Evolutionary conservation across 2,797 vertebrate genomes (phyloP).

Genomic region (Avahi laniger): DNA sequence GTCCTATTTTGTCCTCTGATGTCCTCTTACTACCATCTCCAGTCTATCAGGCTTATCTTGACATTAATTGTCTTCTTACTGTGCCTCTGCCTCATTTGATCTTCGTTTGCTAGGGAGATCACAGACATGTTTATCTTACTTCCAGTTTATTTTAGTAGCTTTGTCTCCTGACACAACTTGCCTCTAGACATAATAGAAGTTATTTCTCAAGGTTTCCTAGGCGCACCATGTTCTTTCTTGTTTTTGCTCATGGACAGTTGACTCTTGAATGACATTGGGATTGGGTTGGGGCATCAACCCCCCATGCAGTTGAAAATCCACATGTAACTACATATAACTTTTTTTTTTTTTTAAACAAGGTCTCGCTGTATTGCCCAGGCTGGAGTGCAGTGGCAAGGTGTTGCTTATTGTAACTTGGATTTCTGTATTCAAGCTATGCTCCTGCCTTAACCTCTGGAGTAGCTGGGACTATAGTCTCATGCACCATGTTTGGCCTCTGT

Average conservation of each 20-base stretch:
- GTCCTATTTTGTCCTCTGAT: neutral
- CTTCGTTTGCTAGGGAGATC: neutral
- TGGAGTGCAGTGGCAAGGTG: neutral
- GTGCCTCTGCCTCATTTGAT: neutral
- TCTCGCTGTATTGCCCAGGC: neutral
- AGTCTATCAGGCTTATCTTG: neutral
- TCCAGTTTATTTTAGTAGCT: constrained; percentile 4
- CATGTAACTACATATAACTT: neutral
- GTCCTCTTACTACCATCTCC: neutral
- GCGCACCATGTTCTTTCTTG: neutral
- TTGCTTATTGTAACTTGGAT: neutral
- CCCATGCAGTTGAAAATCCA: neutral
- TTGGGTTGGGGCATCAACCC: neutral
- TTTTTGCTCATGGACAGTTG: neutral
- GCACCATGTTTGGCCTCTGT: neutral
- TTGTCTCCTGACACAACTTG: neutral
- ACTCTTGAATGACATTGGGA: neutral
- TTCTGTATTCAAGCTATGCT: neutral
- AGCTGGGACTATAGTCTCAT: neutral
- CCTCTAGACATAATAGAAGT: neutral
- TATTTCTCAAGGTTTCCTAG: neutral
- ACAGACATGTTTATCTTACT: constrained; percentile 18
- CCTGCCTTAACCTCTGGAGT: neutral
- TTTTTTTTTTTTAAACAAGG: neutral
- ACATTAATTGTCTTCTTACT: neutral